These are phyloP conservation scores for Athripsodes cinereus DNA, from an alignment of 2,888 invertebrate genomes.

Conservation along the genomic window DNA sequence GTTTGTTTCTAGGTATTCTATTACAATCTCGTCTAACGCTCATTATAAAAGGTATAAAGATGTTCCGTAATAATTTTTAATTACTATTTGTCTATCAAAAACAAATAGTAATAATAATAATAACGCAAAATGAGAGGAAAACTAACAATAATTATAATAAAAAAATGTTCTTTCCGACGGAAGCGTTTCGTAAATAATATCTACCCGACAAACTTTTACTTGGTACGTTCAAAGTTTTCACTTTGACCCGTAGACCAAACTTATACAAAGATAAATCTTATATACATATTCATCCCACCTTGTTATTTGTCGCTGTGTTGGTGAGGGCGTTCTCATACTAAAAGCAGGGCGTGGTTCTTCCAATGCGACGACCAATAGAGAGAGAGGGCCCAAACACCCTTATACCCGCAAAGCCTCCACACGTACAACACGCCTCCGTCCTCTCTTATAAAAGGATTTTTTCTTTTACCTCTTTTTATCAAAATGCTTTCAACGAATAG, in stretches of 20 bases:
- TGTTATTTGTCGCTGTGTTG: slow-evolving; percentile 13
- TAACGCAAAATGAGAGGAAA: background rate
- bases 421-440: slow-evolving; percentile 9
- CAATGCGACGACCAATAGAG: slow-evolving; percentile 16
- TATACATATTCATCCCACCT: slow-evolving; percentile 15
- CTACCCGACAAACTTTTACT: slow-evolving; percentile 7
- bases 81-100: too few relatives aligned
- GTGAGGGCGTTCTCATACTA: slow-evolving; percentile 18
- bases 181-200: slow-evolving; percentile 5
- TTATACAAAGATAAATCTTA: background rate
- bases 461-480: slow-evolving; percentile 15
- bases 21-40: too few relatives aligned
- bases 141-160: too few relatives aligned
- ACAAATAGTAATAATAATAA: too few relatives aligned
- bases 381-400: slow-evolving; percentile 13
- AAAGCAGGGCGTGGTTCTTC: slow-evolving; percentile 20
- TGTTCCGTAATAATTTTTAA: too few relatives aligned
- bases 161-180: slow-evolving; percentile 11
- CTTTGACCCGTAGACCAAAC: slow-evolving; percentile 1
- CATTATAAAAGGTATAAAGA: too few relatives aligned
- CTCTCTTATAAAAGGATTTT: slow-evolving; percentile 17
- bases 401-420: slow-evolving; percentile 8
- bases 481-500: slow-evolving; percentile 22
- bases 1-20: too few relatives aligned
- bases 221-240: background rate